These are phyloP conservation scores for Typhlichthys subterraneus DNA, from an alignment of 2,797 vertebrate species.

Conservation along the genomic window DNA sequence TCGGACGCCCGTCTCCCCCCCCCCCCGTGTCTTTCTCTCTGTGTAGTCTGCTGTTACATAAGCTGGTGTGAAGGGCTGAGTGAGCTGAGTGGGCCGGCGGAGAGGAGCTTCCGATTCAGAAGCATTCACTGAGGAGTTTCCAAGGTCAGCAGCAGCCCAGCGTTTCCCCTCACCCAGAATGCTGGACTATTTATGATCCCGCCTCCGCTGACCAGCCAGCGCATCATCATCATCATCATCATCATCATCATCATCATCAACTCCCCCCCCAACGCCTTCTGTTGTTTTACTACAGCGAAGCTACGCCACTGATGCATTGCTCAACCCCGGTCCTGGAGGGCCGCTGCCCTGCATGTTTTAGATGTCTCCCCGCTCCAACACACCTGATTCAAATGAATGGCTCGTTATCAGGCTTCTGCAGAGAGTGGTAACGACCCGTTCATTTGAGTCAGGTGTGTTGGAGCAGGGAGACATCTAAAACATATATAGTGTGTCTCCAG, in stretches of 20 bases:
- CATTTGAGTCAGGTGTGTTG: no score
- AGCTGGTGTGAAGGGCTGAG: conserved; percentile 60
- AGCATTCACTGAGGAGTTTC: conserved; percentile 61
- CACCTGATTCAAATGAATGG: no score
- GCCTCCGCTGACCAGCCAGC: conserved; percentile 27
- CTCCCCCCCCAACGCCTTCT: neutral
- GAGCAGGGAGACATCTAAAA: no score
- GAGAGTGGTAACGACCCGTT: no score
- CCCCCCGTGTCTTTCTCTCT: conserved; percentile 8
- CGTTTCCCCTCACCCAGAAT: conserved; percentile 46
- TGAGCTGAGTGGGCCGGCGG: conserved; percentile 51
- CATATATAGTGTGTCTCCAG: no score
- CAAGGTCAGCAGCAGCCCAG: conserved; percentile 47
- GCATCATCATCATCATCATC: conserved; percentile 18
- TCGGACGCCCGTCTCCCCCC: neutral
- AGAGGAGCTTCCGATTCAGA: conserved; percentile 62
- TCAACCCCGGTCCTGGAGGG: no score
- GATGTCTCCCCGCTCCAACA: no score
- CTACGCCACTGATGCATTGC: no score
- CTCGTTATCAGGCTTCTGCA: no score
- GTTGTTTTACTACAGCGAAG: no score
- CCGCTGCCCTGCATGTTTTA: no score
- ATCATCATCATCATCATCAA: neutral
- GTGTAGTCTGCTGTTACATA: conserved; percentile 53
- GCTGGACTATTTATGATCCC: conserved; percentile 29